Evolutionary conservation across 2,888 invertebrate species (phyloP), one percentile per base, ranked within the genome.

Genomic region (Tricholauxania praeusta): DNA sequence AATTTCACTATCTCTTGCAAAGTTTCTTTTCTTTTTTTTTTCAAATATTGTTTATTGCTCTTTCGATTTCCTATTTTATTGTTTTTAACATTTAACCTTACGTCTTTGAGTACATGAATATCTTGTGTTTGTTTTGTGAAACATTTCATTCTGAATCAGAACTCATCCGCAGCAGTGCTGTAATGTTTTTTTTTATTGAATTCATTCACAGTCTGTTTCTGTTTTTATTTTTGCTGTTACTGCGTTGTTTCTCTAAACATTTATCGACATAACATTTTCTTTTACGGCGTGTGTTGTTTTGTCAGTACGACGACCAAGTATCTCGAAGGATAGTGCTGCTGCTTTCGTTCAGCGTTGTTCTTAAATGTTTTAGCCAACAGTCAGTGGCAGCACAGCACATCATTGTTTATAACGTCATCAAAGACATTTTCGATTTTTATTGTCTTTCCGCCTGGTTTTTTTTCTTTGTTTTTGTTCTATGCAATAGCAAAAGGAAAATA

Each of bases 341-440:
- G 39, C 17, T 3, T 19, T n/a, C 39, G 39, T 32, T 28, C 48
- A 15, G 12, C 22, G 47, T 14, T n/a, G 51, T 60, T 51, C 51
- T 68, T 47, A 17, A 47, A 49, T 73, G 15, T 17, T 32, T 19
- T 57, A 39, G 68, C 71, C 15, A 68, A 60, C 48, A 55, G 60
- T 49, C 62, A 49, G 49, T 68, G 19, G 32, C 32, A 4, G 28
- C 28, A 28, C 28, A 28, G 2, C 39, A 39, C 10, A 10, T 1
- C 19, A n/a, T 53, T 75, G 69, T 73, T 72, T 75, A 75, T 70
- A 74, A 73, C 77, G 74, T 75, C 75, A 77, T 77, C 72, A 74
- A 72, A 75, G 55, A 57, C 64, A 68, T 72, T 73, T 28, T 48
- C 17, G 67, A 67, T 70, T 64, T 72, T 72, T 59, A 71, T 75